These are phyloP conservation scores for Apamea sordens DNA, from an alignment of 2,888 invertebrate genomes.

Conservation along the genomic window DNA sequence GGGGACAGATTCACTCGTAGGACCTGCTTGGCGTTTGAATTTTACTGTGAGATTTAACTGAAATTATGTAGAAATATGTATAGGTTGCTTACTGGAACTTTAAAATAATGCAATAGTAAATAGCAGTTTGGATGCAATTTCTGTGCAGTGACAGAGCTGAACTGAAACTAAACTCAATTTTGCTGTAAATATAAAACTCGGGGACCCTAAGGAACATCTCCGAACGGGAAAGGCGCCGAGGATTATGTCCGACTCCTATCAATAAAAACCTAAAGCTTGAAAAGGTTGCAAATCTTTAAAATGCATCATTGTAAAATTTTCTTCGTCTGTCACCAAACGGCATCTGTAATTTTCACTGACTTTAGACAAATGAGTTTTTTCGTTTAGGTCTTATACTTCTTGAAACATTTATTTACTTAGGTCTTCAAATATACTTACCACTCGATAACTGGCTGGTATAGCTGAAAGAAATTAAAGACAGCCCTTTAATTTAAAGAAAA, in stretches of 20 bases:
- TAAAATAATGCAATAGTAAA: neutral
- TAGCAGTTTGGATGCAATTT: neutral
- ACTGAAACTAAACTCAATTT: neutral
- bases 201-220: neutral
- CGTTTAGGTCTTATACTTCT: neutral
- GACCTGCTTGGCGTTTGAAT: slow-evolving; percentile 25
- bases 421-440: neutral
- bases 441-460: neutral
- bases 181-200: neutral
- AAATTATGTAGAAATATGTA: neutral
- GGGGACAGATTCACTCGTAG: slow-evolving; percentile 6
- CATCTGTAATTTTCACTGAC: neutral
- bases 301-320: neutral
- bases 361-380: neutral
- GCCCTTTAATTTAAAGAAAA: no score
- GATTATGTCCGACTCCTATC: neutral
- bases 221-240: neutral
- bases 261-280: neutral
- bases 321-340: no score
- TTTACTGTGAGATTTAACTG: neutral
- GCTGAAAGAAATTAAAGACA: neutral
- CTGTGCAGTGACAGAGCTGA: no score
- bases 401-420: neutral
- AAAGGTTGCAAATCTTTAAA: neutral
- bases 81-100: neutral